Evolutionary conservation across 2,888 invertebrate genomes (phyloP).

Genomic region (Callosobruchus maculatus): DNA sequence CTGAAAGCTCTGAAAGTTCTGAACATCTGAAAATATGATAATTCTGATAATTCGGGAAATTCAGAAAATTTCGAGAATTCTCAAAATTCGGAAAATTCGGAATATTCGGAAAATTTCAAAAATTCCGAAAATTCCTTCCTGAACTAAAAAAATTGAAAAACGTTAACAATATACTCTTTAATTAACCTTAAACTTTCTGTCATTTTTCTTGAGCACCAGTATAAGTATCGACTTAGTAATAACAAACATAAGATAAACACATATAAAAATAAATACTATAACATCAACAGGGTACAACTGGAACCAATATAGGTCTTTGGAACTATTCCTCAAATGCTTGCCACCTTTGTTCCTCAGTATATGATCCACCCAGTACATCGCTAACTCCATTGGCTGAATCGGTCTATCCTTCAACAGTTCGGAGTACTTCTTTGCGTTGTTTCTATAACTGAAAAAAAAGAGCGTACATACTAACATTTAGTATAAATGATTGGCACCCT

Average conservation of each 20-base stretch:
- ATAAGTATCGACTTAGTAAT: not conserved
- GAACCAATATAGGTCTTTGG: slow-evolving; percentile 19
- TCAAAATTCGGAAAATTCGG: too few relatives aligned
- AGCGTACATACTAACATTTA: too few relatives aligned
- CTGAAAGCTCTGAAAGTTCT: too few relatives aligned
- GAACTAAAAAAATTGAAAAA: too few relatives aligned
- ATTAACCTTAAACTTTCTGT: not conserved
- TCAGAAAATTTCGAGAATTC: too few relatives aligned
- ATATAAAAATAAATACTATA: slow-evolving; percentile 1
- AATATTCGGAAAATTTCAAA: too few relatives aligned
- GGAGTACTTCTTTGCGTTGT: slow-evolving; percentile 15
- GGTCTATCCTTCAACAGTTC: slow-evolving; percentile 13
- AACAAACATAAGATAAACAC: not conserved
- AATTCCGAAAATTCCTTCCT: too few relatives aligned
- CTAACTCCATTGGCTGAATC: slow-evolving; percentile 19
- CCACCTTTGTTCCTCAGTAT: slow-evolving; percentile 11
- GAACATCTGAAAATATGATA: too few relatives aligned
- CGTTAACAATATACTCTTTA: not conserved
- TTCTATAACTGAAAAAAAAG: slow-evolving; percentile 14
- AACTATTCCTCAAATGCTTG: slow-evolving; percentile 16
- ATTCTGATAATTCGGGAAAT: too few relatives aligned
- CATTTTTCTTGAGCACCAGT: not conserved
- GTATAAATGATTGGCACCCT: too few relatives aligned
- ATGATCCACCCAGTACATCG: slow-evolving; percentile 25
- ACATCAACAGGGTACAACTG: slow-evolving; percentile 20